Base-by-base conservation (phyloP, 2,888 invertebrate genomes). In the Aromia moschata region DNA sequence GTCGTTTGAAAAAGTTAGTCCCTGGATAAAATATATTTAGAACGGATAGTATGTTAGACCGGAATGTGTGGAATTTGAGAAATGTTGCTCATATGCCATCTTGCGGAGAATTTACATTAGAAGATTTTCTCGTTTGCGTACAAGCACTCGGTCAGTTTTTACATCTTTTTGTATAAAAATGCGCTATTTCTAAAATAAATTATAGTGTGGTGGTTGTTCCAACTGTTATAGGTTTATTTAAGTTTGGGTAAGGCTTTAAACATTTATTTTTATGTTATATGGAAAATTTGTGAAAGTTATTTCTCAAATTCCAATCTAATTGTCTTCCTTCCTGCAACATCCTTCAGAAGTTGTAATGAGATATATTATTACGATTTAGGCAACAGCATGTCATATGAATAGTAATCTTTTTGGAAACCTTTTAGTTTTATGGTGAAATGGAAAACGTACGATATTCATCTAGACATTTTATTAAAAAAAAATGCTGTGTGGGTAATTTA, bases 21-120 rank as follows among this genome's bases (percentile, higher is more conserved):
- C 14, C 3, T 14, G 7, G 9, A 47, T 2, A 31, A 5, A 56
- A 51, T 43, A 17, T 54, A 17, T 58, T 58, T 47, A 41, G 45
- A 44, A 41, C 30, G 33, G 55, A 20, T 54, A 58, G 49, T 61
- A 55, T 18, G 38, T 54, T 18, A 53, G 58, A 49, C 16, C 25
- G 60, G 64, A 60, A 64, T 64, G 60, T 47, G 18, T 56, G 73
- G 71, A 66, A 72, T 71, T 67, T 60, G 41, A 62, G 62, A 67
- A 73, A 74, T 74, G 52, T 65, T 64, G 52, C 47, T 58, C 45
- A 51, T 57, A 65, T 67, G 72, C 74, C 73, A 72, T 70, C 73
- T 73, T 54, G 62, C 71, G 73, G 70, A 69, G 71, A 70, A 73
- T 73, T 70, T 66, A 52, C 62, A 64, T 63, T 68, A 62, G 61